A percentile compares a stretch with the other conserved stretches of the same genome.
These are phyloP conservation scores for Leucosticte australis DNA, from an alignment of 2,113 vertebrate genomes.

Conservation along the genomic window DNA sequence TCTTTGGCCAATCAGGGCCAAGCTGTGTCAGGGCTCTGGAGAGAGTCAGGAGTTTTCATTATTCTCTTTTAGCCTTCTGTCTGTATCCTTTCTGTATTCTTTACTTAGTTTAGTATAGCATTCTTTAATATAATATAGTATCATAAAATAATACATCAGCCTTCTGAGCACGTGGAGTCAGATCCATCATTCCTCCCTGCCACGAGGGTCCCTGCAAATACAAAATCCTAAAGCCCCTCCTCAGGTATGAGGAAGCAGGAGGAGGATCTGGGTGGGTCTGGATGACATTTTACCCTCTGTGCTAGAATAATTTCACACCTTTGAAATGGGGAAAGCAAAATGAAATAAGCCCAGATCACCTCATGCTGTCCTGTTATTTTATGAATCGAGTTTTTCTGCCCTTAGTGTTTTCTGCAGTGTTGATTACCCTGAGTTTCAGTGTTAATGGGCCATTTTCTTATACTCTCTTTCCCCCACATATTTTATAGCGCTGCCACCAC, in stretches of 20 bases:
- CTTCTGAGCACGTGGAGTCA: too few relatives aligned
- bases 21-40: too few relatives aligned
- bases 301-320: not conserved
- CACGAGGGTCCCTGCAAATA: too few relatives aligned
- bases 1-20: too few relatives aligned
- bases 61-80: too few relatives aligned
- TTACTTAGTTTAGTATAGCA: too few relatives aligned
- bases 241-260: not conserved
- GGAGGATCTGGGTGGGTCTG: not conserved
- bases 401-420: not conserved
- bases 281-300: not conserved
- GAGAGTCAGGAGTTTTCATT: too few relatives aligned
- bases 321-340: not conserved
- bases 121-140: too few relatives aligned
- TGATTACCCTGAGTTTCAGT: not conserved
- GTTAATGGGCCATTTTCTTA: not conserved
- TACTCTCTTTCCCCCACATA: rapidly evolving
- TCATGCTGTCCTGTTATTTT: not conserved
- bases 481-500: not conserved
- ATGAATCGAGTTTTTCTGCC: not conserved
- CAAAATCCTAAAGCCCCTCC: too few relatives aligned
- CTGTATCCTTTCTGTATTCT: too few relatives aligned
- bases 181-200: too few relatives aligned
- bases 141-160: too few relatives aligned
- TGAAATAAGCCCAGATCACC: not conserved